Conservation (phyloP, 2,113 vertebrate genomes). For the Pitta sordida region DNA sequence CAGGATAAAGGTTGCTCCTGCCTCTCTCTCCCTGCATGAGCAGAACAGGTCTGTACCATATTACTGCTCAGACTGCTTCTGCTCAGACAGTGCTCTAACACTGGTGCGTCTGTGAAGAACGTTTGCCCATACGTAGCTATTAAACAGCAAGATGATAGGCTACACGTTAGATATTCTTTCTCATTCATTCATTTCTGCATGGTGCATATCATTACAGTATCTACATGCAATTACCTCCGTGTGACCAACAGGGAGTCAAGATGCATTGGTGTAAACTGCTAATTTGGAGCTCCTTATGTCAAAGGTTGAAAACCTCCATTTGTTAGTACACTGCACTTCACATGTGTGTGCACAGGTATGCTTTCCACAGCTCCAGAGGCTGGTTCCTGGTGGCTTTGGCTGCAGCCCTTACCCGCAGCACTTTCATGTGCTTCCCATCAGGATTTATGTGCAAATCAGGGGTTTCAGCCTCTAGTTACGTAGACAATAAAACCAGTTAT, state of each 20-base stretch:
- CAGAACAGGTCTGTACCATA: rapidly evolving
- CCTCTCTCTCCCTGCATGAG: neutral
- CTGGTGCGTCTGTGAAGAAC: rapidly evolving
- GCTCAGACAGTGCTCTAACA: neutral
- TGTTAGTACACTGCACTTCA: neutral
- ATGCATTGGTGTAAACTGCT: neutral
- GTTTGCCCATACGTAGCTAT: neutral
- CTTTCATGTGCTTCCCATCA: neutral
- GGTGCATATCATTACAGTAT: neutral
- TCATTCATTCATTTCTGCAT: neutral
- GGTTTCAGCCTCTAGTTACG: neutral
- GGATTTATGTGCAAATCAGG: neutral
- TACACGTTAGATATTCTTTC: too few relatives aligned
- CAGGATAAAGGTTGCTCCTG: neutral
- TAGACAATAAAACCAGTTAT: neutral
- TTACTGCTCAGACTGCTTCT: neutral
- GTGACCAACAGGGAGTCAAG: too few relatives aligned
- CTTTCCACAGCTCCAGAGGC: neutral
- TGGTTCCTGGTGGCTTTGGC: neutral
- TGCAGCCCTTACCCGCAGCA: neutral
- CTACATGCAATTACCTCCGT: rapidly evolving
- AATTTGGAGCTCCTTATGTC: neutral
- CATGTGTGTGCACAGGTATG: rapidly evolving
- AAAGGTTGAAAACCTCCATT: neutral
- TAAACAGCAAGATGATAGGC: neutral